Conservation (phyloP, 1,140 invertebrate species). For the Periplaneta americana region DNA sequence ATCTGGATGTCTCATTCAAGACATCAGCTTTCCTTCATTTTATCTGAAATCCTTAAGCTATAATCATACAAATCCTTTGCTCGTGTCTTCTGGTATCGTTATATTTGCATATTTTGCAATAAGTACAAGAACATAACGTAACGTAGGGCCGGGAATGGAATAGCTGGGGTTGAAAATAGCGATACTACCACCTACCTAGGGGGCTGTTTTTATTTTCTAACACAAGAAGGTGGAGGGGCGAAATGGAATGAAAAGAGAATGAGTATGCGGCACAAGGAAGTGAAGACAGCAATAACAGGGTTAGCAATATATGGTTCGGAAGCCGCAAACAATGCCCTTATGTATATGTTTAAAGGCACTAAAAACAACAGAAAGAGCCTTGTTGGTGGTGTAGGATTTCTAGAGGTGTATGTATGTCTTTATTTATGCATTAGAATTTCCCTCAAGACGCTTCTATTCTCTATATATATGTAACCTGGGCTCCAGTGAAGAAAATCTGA, state of each 20-base stretch:
- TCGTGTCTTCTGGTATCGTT: background rate
- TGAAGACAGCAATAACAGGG: background rate
- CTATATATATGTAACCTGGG: background rate
- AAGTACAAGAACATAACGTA: background rate
- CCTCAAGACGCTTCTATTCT: background rate
- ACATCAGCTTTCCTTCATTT: background rate
- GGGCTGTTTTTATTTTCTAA: background rate
- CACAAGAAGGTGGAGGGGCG: background rate
- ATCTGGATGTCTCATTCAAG: background rate
- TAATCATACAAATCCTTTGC: background rate
- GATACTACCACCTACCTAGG: background rate
- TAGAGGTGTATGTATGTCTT: background rate
- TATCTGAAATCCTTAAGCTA: no score
- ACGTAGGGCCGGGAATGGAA: background rate
- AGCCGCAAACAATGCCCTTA: background rate
- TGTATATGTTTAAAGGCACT: background rate
- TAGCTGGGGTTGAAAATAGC: background rate
- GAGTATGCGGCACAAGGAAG: background rate
- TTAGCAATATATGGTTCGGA: background rate
- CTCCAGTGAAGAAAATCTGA: background rate
- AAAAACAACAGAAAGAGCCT: background rate
- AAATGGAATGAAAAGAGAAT: background rate
- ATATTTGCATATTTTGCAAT: conserved; percentile 10
- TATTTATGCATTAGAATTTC: conserved; percentile 9
- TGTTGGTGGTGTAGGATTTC: background rate